Conservation (phyloP, 35 echinoderm and acorn worm species). For the Ophioderma brevispina region DNA sequence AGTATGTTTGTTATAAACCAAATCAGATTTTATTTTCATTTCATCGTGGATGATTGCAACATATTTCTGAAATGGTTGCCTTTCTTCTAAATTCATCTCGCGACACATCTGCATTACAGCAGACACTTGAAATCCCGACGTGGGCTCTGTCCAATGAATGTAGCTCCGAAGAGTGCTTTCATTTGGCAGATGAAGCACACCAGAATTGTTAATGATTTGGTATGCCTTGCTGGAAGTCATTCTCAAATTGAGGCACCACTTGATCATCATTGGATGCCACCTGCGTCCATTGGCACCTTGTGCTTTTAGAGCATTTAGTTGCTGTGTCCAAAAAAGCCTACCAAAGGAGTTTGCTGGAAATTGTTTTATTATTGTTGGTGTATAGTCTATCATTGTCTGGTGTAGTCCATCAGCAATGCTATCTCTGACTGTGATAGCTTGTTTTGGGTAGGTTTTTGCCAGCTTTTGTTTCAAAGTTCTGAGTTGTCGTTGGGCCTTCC, state of each 20-base stretch:
- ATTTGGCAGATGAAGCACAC: not conserved
- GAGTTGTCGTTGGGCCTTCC: not conserved
- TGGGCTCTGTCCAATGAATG: constrained; percentile 1
- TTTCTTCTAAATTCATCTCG: not conserved
- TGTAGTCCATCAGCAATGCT: not conserved
- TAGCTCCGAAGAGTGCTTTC: not conserved
- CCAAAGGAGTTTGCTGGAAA: not conserved
- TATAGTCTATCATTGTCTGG: not conserved
- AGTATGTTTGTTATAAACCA: not conserved
- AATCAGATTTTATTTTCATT: not conserved
- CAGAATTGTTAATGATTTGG: not conserved
- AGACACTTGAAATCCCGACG: not conserved
- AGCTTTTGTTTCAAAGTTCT: not conserved
- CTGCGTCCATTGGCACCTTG: not conserved
- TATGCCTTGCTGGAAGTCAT: not conserved
- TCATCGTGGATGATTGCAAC: not conserved
- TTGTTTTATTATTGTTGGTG: not conserved
- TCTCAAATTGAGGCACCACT: constrained; percentile 6
- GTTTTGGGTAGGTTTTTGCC: not conserved
- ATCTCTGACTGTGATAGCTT: not conserved
- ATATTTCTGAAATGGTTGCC: not conserved
- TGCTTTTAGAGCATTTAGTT: not conserved
- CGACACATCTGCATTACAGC: not conserved
- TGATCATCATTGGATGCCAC: constrained; percentile 10
- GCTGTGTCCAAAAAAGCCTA: not conserved